Evolutionary conservation across 2,888 invertebrate species (phyloP).

Genomic region (Trimorus sp.): DNA sequence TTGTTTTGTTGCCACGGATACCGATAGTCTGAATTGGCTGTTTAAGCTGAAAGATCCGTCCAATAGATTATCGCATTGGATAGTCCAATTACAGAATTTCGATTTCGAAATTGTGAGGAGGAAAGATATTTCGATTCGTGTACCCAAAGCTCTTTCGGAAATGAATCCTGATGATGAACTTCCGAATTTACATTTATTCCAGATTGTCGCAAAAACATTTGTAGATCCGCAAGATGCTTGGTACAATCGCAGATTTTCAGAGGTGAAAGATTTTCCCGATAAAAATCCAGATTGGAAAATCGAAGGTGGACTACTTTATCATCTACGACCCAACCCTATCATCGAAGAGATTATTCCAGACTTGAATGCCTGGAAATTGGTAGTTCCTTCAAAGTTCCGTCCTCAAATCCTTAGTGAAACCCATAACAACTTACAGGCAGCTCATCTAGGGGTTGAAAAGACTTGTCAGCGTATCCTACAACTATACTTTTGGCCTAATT

Average conservation of each 20-base stretch:
- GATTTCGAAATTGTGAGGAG: constrained; percentile 5
- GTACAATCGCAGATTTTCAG: constrained; percentile 1
- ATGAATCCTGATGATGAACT: neutral
- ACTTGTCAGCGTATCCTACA: too few species aligned
- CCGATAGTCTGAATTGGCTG: neutral
- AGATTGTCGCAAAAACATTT: neutral
- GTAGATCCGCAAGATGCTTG: neutral
- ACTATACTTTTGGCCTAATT: neutral
- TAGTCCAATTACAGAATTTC: neutral
- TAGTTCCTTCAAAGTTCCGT: neutral
- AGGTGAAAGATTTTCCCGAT: neutral
- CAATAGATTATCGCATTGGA: neutral
- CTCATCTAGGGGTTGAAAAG: too few species aligned
- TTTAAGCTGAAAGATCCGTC: constrained; percentile 2
- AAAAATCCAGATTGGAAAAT: neutral
- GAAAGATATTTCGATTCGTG: neutral
- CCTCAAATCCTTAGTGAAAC: neutral
- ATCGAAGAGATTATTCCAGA: neutral
- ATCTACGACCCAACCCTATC: neutral
- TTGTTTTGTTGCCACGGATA: constrained; percentile 5
- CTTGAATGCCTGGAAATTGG: constrained; percentile 2
- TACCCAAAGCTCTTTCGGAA: neutral
- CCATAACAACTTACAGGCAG: too few species aligned
- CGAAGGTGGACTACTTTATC: neutral
- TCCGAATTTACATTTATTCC: neutral